Evolutionary conservation across 2,113 vertebrate species (phyloP).

Genomic region (Syngnathus scovelli): DNA sequence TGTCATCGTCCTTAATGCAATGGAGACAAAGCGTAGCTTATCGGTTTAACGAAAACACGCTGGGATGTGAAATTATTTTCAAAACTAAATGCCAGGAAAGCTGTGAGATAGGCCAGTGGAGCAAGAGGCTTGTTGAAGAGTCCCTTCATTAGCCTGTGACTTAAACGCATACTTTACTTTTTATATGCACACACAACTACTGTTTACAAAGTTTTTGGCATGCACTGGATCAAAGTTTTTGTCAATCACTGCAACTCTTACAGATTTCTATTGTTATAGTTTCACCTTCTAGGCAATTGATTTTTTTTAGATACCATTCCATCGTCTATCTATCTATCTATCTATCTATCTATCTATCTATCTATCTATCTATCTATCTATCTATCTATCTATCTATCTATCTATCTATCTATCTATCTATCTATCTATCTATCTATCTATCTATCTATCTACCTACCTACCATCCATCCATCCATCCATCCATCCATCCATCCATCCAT

Average conservation of each 20-base stretch:
- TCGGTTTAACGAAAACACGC: conserved; percentile 71
- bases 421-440: background rate
- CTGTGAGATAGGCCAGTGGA: conserved; percentile 66
- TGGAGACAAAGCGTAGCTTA: conserved; percentile 68
- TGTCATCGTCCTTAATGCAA: conserved; percentile 74
- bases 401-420: conserved; percentile 1
- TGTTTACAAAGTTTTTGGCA: conserved; percentile 17
- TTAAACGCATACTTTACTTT: conserved; percentile 28
- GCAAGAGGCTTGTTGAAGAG: conserved; percentile 61
- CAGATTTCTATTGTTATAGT: background rate
- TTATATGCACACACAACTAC: background rate
- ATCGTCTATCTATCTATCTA: conserved; percentile 28
- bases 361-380: conserved; percentile 1
- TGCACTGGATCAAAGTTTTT: conserved; percentile 31
- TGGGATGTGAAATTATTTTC: conserved; percentile 78
- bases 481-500: too few species aligned
- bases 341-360: conserved; percentile 2
- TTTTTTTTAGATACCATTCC: conserved; percentile 3
- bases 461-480: too few species aligned
- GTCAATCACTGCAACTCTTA: conserved; percentile 17
- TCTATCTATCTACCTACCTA: background rate
- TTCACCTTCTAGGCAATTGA: background rate
- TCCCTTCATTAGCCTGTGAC: conserved; percentile 65
- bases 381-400: conserved; percentile 1
- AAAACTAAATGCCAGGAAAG: conserved; percentile 71